Evolutionary conservation across 2,797 vertebrate species (phyloP).

Genomic region (Xenops minutus): DNA sequence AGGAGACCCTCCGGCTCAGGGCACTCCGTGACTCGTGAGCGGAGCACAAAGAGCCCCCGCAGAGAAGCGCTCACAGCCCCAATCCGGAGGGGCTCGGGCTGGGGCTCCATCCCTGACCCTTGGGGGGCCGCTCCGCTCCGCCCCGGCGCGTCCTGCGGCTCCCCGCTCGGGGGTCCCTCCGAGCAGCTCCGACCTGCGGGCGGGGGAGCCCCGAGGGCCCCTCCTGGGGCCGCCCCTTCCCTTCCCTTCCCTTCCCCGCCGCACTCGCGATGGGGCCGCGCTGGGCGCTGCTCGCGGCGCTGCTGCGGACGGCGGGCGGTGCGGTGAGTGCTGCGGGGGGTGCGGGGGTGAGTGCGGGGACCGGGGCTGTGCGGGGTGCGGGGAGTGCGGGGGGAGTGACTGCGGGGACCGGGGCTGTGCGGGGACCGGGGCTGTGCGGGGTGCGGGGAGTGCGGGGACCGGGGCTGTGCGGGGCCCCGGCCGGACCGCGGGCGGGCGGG

Average conservation of each 20-base stretch:
- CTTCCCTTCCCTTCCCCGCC: not conserved
- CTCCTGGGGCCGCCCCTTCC: not conserved
- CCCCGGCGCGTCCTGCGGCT: too few relatives aligned
- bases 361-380: not conserved
- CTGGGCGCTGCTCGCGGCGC: not conserved
- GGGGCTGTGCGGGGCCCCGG: not conserved
- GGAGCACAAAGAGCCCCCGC: rapidly evolving
- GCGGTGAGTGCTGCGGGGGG: not conserved
- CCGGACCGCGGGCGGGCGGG: not conserved
- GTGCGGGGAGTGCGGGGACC: not conserved
- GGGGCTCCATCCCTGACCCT: too few relatives aligned
- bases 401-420: not conserved
- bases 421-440: too few relatives aligned
- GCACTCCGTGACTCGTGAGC: too few relatives aligned
- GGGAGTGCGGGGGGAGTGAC: not conserved
- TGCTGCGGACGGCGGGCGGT: not conserved
- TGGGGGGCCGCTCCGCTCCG: too few relatives aligned
- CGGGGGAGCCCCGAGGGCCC: too few relatives aligned
- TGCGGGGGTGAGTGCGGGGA: not conserved
- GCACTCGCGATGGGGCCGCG: not conserved
- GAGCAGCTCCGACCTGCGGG: too few relatives aligned
- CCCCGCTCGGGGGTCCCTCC: too few relatives aligned
- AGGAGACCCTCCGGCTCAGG: too few relatives aligned
- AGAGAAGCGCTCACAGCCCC: not conserved
- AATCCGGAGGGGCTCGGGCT: too few relatives aligned